Conservation (phyloP, 2,113 vertebrate genomes). For the Cygnus buccinator region DNA sequence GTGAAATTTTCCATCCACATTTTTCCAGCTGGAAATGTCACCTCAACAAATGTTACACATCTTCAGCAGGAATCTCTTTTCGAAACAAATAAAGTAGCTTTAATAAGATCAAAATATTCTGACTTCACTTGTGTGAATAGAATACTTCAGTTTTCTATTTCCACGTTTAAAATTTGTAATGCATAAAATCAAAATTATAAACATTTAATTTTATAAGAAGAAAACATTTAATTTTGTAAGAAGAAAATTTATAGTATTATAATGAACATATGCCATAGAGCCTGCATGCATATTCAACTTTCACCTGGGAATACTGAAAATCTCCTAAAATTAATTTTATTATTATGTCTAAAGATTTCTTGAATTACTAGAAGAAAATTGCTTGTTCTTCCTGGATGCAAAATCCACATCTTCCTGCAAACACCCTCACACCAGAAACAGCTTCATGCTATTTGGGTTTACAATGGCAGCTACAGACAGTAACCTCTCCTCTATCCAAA, state of each 20-base stretch:
- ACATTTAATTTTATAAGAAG: not conserved
- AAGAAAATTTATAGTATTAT: slow-evolving; percentile 25
- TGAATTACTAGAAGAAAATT: not conserved
- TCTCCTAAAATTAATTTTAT: slow-evolving; percentile 58
- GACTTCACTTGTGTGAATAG: not conserved
- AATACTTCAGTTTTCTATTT: not conserved
- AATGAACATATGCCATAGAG: not conserved
- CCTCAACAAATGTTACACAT: not conserved
- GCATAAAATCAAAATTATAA: not conserved
- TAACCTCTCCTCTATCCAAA: not conserved
- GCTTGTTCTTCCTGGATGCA: not conserved
- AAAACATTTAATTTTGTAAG: not conserved
- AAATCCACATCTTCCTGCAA: not conserved
- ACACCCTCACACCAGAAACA: not conserved
- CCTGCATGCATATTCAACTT: slow-evolving; percentile 26
- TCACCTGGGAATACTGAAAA: slow-evolving; percentile 37
- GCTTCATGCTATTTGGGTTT: not conserved
- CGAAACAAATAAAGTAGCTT: not conserved
- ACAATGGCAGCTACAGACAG: not conserved
- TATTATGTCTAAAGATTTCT: not conserved
- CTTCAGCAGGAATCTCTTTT: not conserved
- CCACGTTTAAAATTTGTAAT: not conserved
- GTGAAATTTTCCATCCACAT: not conserved
- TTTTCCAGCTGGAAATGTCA: not conserved
- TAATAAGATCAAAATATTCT: not conserved